Conservation (phyloP, 2,888 invertebrate genomes). For the Slavum lentiscoides region DNA sequence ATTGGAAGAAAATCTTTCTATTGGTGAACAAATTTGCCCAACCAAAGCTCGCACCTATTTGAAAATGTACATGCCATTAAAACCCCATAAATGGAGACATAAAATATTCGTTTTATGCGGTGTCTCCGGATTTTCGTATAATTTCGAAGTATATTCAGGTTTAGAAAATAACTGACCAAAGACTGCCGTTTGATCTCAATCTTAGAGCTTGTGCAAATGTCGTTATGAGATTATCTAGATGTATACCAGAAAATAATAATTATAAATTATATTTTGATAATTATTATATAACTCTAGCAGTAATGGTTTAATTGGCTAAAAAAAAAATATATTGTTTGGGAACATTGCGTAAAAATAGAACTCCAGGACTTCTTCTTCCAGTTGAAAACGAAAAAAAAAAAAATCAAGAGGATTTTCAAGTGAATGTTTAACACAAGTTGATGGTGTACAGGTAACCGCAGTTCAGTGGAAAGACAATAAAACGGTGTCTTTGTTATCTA, state of each 20-base stretch:
- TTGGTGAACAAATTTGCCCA: conserved; percentile 36
- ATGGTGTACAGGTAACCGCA: neutral
- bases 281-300: neutral
- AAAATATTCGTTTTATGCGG: conserved; percentile 38
- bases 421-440: neutral
- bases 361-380: too few relatives aligned
- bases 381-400: neutral
- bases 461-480: conserved; percentile 5
- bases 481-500: conserved; percentile 11
- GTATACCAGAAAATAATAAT: conserved; percentile 18
- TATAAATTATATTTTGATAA: conserved; percentile 1
- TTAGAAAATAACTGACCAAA: neutral
- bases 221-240: conserved; percentile 14
- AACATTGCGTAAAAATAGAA: neutral
- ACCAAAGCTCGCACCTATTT: conserved; percentile 19
- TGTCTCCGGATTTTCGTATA: conserved; percentile 17
- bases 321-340: conserved; percentile 2
- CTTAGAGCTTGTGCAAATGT: conserved; percentile 10
- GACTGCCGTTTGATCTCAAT: neutral
- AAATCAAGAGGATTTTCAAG: neutral
- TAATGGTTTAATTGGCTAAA: conserved; percentile 5
- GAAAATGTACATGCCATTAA: neutral
- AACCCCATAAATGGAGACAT: conserved; percentile 26
- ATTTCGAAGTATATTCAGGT: conserved; percentile 28
- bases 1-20: conserved; percentile 11